A percentile compares a stretch with the other conserved stretches of the same genome.
These are phyloP conservation scores for Luidia sarsii DNA, from an alignment of 53 echinoderm and acorn worm genomes.

Conservation along the genomic window DNA sequence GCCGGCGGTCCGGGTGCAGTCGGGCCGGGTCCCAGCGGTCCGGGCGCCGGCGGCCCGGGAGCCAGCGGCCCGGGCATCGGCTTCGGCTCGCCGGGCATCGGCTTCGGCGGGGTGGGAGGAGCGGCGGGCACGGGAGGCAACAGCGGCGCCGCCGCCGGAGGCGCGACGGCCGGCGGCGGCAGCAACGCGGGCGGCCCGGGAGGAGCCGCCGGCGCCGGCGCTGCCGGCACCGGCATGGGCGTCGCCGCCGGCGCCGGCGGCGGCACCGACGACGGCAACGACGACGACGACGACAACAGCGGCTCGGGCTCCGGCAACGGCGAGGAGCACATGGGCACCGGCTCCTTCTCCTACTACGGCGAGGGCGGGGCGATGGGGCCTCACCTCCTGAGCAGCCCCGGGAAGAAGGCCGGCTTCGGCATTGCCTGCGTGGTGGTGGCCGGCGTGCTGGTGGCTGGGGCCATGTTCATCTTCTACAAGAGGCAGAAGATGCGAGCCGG, in stretches of 20 bases:
- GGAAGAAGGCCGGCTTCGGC: conserved; percentile 13
- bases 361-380: neutral
- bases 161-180: neutral
- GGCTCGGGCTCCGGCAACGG: neutral
- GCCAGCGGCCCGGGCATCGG: neutral
- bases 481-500: conserved; percentile 11
- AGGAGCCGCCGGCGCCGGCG: neutral
- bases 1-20: neutral
- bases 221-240: neutral
- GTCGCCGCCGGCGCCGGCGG: neutral
- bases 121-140: neutral
- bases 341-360: neutral
- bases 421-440: conserved; percentile 14
- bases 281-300: neutral
- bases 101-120: neutral
- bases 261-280: neutral
- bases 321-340: neutral
- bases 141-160: neutral
- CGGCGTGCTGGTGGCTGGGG: conserved; percentile 15
- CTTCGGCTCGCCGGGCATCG: neutral
- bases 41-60: neutral
- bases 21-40: neutral
- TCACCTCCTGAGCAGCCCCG: conserved; percentile 9
- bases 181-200: neutral
- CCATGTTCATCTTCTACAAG: conserved; percentile 39